Conservation (phyloP, 2,113 vertebrate species). For the Sinocyclocheilus maitianheensis region DNA sequence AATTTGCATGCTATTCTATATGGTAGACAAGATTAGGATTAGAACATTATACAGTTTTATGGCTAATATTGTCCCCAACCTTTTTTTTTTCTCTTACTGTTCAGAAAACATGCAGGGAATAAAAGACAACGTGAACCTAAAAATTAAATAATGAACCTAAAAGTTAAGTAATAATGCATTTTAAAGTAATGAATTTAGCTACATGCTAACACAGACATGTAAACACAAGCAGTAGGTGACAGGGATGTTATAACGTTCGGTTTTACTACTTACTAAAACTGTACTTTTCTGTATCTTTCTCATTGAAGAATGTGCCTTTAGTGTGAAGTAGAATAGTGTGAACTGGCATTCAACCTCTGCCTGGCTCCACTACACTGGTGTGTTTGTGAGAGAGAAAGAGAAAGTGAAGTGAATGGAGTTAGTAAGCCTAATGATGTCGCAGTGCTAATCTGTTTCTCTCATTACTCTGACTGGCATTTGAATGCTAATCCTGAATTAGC, state of each 20-base stretch:
- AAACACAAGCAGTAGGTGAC: neutral
- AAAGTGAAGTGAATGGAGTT: constrained; percentile 16
- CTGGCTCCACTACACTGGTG: neutral
- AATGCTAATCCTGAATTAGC: constrained; percentile 35
- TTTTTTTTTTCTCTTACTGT: too few species aligned
- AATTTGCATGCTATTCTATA: neutral
- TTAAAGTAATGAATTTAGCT: neutral
- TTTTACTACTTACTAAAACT: neutral
- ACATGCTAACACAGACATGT: neutral
- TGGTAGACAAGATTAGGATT: neutral
- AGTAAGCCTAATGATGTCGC: constrained; percentile 24
- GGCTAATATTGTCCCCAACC: neutral
- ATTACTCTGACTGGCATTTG: constrained; percentile 25
- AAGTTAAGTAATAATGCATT: neutral
- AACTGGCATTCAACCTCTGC: neutral
- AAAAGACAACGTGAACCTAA: neutral
- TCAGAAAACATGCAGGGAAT: too few species aligned
- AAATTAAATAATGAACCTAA: neutral
- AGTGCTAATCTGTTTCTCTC: constrained; percentile 37
- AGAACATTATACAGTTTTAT: neutral
- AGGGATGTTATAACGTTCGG: neutral
- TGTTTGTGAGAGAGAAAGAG: neutral
- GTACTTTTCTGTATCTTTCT: neutral
- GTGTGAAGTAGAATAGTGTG: neutral
- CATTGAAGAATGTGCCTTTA: neutral